Evolutionary conservation across 2,888 invertebrate genomes (phyloP), one percentile per base, ranked within the genome.

Genomic region (Trachelus troglodyta): DNA sequence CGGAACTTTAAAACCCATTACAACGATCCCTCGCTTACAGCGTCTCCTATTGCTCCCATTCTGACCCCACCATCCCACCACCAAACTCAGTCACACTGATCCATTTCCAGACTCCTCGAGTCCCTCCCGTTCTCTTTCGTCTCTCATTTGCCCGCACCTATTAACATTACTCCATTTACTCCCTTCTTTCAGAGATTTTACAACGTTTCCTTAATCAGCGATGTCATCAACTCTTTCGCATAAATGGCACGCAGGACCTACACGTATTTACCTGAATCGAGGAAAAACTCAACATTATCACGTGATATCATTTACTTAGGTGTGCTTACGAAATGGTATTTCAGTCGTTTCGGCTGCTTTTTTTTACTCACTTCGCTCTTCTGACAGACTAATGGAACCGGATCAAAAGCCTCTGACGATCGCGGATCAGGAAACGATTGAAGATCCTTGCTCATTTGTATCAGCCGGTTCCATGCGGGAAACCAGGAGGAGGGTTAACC

Each of bases 401-500:
- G 15, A 40, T 40, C 6, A 15, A 40, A 15, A 40, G 15, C 40
- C 15, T 15, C 40, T 6, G 6, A 40, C 15, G 15, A 40, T 40
- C 15, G 1, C 2, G 40, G 40, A 40, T 40, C 40, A 4, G 15
- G 6, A 40, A 40, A 40, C 15, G 40, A 40, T 40, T 6, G 15
- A 40, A 1, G 15, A 40, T 40, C 15, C 40, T 40, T 6, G 15
- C 4, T 15, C 4, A 40, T 40, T 40, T 6, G 15, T 40, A 40
- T 40, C 40, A 40, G 40, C 15, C 4, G 15, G 40, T 40, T 15
- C 15, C 40, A 40, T 15, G 4, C 4, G 4, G 40, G 15, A 40
- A 40, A 15, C 15, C 37, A 15, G 15, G 79, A 79, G 78, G 76
- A 35, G 35, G 35, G 11, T 35, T 12, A 35, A 35, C 35, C 35